Percentiles rank a stretch among this genome's conserved stretches.
Evolutionary conservation across 2,113 vertebrate species (phyloP).

Genomic region (Alouatta palliata): DNA sequence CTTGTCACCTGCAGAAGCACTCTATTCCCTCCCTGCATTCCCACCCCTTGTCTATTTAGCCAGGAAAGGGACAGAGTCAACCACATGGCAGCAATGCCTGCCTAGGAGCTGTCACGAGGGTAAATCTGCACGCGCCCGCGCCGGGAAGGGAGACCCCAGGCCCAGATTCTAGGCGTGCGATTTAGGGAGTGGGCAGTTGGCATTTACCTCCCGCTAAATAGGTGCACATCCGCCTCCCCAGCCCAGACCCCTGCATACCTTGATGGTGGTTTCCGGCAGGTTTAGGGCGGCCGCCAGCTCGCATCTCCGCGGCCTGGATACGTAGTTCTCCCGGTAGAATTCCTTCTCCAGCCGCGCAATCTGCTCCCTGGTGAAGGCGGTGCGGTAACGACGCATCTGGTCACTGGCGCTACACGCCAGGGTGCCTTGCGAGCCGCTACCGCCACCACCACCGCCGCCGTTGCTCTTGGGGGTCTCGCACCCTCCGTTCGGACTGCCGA

Average conservation of each 20-base stretch:
- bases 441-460: slow-evolving; percentile 78
- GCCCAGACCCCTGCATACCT: slow-evolving; percentile 85
- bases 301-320: slow-evolving; percentile 96
- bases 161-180: background rate
- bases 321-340: slow-evolving; percentile 98
- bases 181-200: background rate
- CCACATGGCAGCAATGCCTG: background rate
- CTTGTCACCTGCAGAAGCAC: background rate
- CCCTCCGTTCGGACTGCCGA: slow-evolving; percentile 80
- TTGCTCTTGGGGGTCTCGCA: slow-evolving; percentile 88
- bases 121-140: background rate
- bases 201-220: background rate
- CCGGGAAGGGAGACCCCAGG: background rate
- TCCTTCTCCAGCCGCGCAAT: slow-evolving; percentile 97
- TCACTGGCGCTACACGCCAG: slow-evolving; percentile 93
- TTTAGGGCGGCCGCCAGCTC: slow-evolving; percentile 97
- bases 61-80: background rate
- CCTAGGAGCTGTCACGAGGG: background rate
- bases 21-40: background rate
- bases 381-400: slow-evolving; percentile 98
- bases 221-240: background rate
- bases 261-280: slow-evolving; percentile 98
- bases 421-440: slow-evolving; percentile 86
- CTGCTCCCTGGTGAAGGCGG: slow-evolving; percentile 98
- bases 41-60: background rate